These are phyloP conservation scores for Apostichopus californicus DNA, from an alignment of 35 echinoderm and acorn worm species.

Conservation along the genomic window DNA sequence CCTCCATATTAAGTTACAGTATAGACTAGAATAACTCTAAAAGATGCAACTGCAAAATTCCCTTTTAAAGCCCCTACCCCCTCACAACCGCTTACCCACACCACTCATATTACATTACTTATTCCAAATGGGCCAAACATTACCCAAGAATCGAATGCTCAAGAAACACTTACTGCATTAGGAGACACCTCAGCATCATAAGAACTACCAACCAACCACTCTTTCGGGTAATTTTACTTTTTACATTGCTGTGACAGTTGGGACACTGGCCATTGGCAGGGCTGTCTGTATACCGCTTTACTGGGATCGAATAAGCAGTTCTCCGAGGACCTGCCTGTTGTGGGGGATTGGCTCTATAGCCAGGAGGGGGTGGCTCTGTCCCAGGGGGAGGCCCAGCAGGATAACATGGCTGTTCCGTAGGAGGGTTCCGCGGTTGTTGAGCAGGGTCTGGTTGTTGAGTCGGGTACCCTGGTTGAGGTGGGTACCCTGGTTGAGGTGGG, in stretches of 20 bases:
- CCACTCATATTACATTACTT: too few species aligned
- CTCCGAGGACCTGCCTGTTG: neutral
- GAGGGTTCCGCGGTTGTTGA: neutral
- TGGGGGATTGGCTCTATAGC: neutral
- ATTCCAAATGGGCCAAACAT: too few species aligned
- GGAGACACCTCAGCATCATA: neutral
- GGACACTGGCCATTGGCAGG: slow-evolving; percentile 69
- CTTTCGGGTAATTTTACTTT: slow-evolving; percentile 47
- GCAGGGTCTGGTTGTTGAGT: neutral
- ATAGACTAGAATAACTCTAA: too few species aligned
- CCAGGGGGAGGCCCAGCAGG: neutral
- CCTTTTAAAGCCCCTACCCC: too few species aligned
- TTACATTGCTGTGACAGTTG: slow-evolving; percentile 79
- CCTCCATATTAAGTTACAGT: too few species aligned
- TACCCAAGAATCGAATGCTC: neutral
- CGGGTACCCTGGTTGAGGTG: neutral
- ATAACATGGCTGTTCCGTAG: neutral
- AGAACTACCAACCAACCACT: neutral
- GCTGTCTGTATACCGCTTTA: slow-evolving; percentile 46
- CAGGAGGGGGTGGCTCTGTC: neutral
- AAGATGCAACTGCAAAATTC: too few species aligned
- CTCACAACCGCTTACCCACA: too few species aligned
- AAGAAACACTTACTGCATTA: neutral
- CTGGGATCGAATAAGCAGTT: neutral
- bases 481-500: neutral